These are phyloP conservation scores for Cottus gobio DNA, from an alignment of 2,113 vertebrate genomes.

Conservation along the genomic window DNA sequence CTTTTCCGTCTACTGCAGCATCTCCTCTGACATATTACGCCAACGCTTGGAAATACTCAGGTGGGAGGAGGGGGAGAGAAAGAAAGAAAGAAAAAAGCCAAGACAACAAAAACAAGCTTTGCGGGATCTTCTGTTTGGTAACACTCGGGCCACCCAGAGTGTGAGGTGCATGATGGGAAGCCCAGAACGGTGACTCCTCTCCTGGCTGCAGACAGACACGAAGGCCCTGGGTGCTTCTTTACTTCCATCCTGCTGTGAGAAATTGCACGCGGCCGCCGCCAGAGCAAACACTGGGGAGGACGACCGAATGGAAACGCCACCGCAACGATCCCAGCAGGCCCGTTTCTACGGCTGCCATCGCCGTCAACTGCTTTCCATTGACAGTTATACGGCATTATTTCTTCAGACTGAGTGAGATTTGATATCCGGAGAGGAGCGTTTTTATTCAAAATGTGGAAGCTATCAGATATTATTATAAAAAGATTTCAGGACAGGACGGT, in stretches of 20 bases:
- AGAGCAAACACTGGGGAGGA: constrained; percentile 67
- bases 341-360: constrained; percentile 20
- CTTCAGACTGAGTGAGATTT: constrained; percentile 40
- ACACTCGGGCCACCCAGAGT: constrained; percentile 62
- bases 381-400: constrained; percentile 34
- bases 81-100: not conserved
- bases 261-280: constrained; percentile 35
- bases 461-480: constrained; percentile 26
- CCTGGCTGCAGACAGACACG: constrained; percentile 29
- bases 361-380: constrained; percentile 35
- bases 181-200: constrained; percentile 27
- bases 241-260: constrained; percentile 51
- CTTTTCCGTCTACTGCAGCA: constrained; percentile 21
- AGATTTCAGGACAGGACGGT: not conserved
- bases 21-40: constrained; percentile 3
- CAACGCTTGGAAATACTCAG: constrained; percentile 15
- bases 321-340: constrained; percentile 51
- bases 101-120: constrained; percentile 37
- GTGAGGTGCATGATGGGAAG: constrained; percentile 5
- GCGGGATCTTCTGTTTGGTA: constrained; percentile 6
- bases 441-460: constrained; percentile 24
- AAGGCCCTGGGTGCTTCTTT: constrained; percentile 45
- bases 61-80: not conserved
- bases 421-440: constrained; percentile 28
- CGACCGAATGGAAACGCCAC: constrained; percentile 59